Evolutionary conservation across 1,140 invertebrate species (phyloP).

Genomic region (Pogonomyrmex barbatus): DNA sequence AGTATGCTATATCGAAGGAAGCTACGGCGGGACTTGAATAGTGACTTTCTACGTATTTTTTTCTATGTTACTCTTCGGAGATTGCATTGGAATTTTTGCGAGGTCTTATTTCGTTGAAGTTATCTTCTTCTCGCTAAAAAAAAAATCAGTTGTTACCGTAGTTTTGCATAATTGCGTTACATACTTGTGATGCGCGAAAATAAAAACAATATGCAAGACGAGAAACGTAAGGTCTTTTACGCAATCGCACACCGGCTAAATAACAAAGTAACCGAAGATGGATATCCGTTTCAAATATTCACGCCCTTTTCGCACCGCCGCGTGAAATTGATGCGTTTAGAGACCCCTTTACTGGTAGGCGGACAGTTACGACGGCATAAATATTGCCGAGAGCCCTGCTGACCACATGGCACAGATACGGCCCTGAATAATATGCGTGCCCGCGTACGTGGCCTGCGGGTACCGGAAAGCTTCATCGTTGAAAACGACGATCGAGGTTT

Average conservation of each 20-base stretch:
- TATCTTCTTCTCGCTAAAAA: background rate
- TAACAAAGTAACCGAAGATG: conserved; percentile 84
- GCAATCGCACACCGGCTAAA: conserved; percentile 74
- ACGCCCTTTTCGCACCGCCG: conserved; percentile 84
- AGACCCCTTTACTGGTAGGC: conserved; percentile 84
- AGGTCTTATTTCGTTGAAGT: background rate
- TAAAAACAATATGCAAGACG: conserved; percentile 56
- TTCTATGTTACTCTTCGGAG: background rate
- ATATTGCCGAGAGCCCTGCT: conserved; percentile 83
- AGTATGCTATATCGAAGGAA: background rate
- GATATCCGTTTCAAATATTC: conserved; percentile 86
- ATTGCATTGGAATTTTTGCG: background rate
- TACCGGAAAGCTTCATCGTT: conserved; percentile 59
- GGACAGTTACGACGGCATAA: conserved; percentile 85
- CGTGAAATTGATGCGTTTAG: conserved; percentile 86
- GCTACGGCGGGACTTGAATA: background rate
- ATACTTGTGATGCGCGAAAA: background rate
- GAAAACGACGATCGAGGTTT: conserved; percentile 50
- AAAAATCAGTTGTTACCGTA: background rate
- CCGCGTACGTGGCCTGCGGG: conserved; percentile 62
- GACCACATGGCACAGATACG: conserved; percentile 83
- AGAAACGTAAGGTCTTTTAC: conserved; percentile 66
- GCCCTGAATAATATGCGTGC: conserved; percentile 72
- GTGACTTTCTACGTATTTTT: background rate
- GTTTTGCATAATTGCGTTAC: background rate